Evolutionary conservation across 2,113 vertebrate genomes (phyloP).

Genomic region (Spea multiplicata): DNA sequence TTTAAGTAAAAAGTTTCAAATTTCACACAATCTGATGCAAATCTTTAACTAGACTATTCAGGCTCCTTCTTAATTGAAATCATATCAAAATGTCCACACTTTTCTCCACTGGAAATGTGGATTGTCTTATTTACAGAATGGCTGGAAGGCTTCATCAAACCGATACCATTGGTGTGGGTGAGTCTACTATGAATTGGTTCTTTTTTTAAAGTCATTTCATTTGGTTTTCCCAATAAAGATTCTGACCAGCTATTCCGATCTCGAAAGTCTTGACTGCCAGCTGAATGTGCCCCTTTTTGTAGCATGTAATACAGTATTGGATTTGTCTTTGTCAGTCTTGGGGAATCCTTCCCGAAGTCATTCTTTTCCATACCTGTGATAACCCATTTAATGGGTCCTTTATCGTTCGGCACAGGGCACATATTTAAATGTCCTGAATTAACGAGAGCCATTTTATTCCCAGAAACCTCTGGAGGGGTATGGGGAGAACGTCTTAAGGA

Average conservation of each 20-base stretch:
- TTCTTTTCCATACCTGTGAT: slow-evolving; percentile 76
- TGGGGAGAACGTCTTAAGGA: slow-evolving; percentile 63
- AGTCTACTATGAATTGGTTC: slow-evolving; percentile 62
- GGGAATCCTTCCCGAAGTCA: slow-evolving; percentile 84
- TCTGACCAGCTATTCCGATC: slow-evolving; percentile 70
- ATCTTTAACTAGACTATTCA: slow-evolving; percentile 62
- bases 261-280: slow-evolving; percentile 71
- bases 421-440: slow-evolving; percentile 70
- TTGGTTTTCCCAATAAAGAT: slow-evolving; percentile 58
- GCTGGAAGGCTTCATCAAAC: slow-evolving; percentile 67
- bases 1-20: slow-evolving; percentile 47
- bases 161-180: slow-evolving; percentile 63
- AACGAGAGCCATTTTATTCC: slow-evolving; percentile 63
- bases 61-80: slow-evolving; percentile 76
- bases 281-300: slow-evolving; percentile 81
- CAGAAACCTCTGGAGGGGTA: slow-evolving; percentile 66
- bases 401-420: slow-evolving; percentile 76
- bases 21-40: slow-evolving; percentile 61
- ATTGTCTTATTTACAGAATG: slow-evolving; percentile 66
- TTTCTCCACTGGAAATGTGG: slow-evolving; percentile 66
- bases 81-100: slow-evolving; percentile 69
- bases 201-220: slow-evolving; percentile 66
- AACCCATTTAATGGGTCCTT: slow-evolving; percentile 81
- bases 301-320: slow-evolving; percentile 98
- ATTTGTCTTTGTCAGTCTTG: slow-evolving; percentile 90